phyloP scores from a whole-genome alignment of 2,113 vertebrate genomes.

The Tragulus kanchil region DNA sequence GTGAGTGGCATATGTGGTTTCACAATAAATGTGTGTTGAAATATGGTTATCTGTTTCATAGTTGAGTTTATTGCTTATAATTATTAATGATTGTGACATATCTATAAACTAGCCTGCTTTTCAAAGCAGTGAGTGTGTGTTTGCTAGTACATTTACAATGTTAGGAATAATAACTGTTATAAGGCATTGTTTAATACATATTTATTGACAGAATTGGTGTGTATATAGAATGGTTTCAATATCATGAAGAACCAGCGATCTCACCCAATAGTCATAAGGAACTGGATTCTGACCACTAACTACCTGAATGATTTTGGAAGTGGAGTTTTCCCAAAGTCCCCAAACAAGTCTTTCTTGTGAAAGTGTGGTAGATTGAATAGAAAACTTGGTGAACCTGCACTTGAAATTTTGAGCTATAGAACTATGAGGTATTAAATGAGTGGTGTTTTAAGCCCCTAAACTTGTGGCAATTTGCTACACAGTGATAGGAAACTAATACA shows the following conservation, averaged over 20 bases:
- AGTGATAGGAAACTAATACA: background rate
- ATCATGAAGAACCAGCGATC: background rate
- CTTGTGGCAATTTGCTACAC: background rate
- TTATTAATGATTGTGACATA: background rate
- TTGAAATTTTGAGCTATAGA: background rate
- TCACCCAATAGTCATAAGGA: background rate
- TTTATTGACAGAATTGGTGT: background rate
- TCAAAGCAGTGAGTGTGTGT: background rate
- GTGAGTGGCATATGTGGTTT: background rate
- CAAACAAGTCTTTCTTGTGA: background rate
- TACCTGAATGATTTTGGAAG: background rate
- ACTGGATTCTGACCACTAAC: background rate
- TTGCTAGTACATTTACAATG: background rate
- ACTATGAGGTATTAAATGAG: rapidly evolving
- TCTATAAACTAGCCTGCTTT: background rate
- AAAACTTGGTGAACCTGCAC: background rate
- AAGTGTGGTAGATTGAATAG: background rate
- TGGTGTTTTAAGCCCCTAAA: background rate
- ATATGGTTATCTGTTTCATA: background rate
- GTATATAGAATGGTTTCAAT: background rate
- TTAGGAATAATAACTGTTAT: background rate
- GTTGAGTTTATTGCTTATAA: background rate
- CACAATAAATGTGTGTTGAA: background rate
- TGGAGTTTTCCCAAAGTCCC: background rate
- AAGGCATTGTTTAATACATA: background rate